Percentiles rank a stretch among this genome's conserved stretches.
These are phyloP conservation scores for Leptocoma aspasia DNA, from an alignment of 2,113 vertebrate species.

Conservation along the genomic window DNA sequence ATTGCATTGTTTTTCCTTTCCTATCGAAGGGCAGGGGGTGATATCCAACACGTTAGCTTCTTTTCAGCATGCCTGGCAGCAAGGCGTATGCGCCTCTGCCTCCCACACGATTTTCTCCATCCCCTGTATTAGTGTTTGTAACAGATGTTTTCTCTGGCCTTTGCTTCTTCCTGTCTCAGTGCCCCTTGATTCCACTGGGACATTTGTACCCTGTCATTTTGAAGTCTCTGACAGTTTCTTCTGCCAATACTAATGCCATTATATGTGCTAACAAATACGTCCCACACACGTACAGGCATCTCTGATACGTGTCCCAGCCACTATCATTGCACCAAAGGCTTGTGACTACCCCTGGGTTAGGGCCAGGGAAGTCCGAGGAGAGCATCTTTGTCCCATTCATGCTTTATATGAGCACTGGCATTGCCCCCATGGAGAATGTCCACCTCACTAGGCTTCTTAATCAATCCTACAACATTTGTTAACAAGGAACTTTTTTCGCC, in stretches of 20 bases:
- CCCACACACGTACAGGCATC: not conserved
- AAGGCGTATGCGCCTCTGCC: not conserved
- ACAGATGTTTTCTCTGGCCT: constrained; percentile 48
- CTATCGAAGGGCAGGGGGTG: not conserved
- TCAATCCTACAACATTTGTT: not conserved
- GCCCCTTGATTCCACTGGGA: not conserved
- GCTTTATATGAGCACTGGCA: not conserved
- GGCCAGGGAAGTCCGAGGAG: not conserved
- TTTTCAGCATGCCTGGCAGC: constrained; percentile 22
- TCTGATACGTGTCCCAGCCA: not conserved
- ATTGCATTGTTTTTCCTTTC: constrained; percentile 25
- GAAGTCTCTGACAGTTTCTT: not conserved
- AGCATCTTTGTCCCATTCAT: not conserved
- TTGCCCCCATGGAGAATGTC: not conserved
- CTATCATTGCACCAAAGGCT: not conserved
- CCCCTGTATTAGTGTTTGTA: not conserved
- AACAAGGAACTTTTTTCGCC: not conserved
- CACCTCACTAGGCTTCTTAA: not conserved
- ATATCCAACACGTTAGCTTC: not conserved
- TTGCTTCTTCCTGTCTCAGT: not conserved
- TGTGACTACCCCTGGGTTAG: not conserved
- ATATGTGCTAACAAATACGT: not conserved
- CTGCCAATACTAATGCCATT: not conserved
- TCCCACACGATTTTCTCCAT: not conserved
- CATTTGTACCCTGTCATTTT: not conserved